Base-by-base conservation (phyloP, 2,797 vertebrate species). In the Bryconaethiops microstoma region DNA sequence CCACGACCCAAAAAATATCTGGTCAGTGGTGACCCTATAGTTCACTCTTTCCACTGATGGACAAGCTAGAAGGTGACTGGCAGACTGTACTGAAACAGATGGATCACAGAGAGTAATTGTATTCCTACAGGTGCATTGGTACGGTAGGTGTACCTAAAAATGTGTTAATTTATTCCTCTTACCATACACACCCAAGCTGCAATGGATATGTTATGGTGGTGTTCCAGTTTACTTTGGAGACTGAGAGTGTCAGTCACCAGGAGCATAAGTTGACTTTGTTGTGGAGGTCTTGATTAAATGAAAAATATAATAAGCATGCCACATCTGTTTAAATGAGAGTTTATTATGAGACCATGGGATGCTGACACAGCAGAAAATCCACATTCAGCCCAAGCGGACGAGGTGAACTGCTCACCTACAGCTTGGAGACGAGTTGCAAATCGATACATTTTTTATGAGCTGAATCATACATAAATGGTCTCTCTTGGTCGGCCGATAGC, bases 301-400 rank as follows among this genome's bases (percentile, higher is more conserved):
- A 88, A 81, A 76, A 67, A 85, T 89, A 88, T 89, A 89, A 91
- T 91, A 85, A 87, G 86, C 85, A 87, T 89, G 91, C 67, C 84
- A 84, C 83, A 88, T 90, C 89, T 64, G 86, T 87, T 90, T 78
- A 85, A 85, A 90, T 84, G 78, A 87, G 84, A 83, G 63, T 88
- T 89, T 88, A 63, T 50, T 17, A 40, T 74, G 35, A 69, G 81
- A 77, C 79, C 75, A 77, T 86, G 83, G 84, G 86, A 83, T 87
- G 93, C 93, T 94, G 92, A 93, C 91, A 84, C 89, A 52, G 91
- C 91, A 93, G 86, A 93, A 94, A 89, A 90, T 86, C 85, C 88
- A 84, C 85, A 88, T 84, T 84, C 88, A 92, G 90, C 90, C 88
- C 87, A 80, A 90, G 91, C 90, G 87, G 79, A 81, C 78, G 73